A percentile compares a stretch with the other conserved stretches of the same genome.
phyloP scores from a whole-genome alignment of 2,797 vertebrate species.

The Nasua narica region DNA sequence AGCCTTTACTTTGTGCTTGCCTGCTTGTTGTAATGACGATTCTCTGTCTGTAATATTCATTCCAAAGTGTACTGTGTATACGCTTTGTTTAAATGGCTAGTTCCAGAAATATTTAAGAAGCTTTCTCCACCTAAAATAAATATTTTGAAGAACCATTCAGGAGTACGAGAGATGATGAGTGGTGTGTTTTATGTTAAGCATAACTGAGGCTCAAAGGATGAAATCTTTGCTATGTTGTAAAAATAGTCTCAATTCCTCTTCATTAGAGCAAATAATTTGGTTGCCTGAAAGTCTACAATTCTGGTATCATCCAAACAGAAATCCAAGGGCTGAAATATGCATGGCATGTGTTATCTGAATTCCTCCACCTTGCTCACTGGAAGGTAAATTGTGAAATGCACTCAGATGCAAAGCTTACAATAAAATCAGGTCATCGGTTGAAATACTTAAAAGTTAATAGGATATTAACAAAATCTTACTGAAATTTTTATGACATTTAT shows the following conservation, averaged over 20 bases:
- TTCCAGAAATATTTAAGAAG: constrained; percentile 73
- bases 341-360: constrained; percentile 51
- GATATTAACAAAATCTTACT: constrained; percentile 9
- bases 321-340: constrained; percentile 41
- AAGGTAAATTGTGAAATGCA: constrained; percentile 10
- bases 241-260: constrained; percentile 57
- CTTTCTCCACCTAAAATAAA: constrained; percentile 66
- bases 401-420: constrained; percentile 37
- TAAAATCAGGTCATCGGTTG: background rate
- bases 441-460: constrained; percentile 22
- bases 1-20: background rate
- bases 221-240: constrained; percentile 55
- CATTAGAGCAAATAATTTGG: constrained; percentile 67
- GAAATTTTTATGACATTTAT: constrained; percentile 7
- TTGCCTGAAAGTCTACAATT: constrained; percentile 61
- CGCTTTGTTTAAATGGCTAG: constrained; percentile 59
- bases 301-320: constrained; percentile 41
- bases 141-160: constrained; percentile 57
- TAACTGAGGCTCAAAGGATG: constrained; percentile 44
- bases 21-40: background rate
- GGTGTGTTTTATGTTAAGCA: constrained; percentile 62
- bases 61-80: constrained; percentile 37
- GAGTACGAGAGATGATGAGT: constrained; percentile 59
- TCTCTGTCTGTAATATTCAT: constrained; percentile 46
- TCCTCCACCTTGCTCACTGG: background rate